These are phyloP conservation scores for Pseudobourletiella spinata DNA, from an alignment of 1,140 invertebrate genomes.

Conservation along the genomic window DNA sequence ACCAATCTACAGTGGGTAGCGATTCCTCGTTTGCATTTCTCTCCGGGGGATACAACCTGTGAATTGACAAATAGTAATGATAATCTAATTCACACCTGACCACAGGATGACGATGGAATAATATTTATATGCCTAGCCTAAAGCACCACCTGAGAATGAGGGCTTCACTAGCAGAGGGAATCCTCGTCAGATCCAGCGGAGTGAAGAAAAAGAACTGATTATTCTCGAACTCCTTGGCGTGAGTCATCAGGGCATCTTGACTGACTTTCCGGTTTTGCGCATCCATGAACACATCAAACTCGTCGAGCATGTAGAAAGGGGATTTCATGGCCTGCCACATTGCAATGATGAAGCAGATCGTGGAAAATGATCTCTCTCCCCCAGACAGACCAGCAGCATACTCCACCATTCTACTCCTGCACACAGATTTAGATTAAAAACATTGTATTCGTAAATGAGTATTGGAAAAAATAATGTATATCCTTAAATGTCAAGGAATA, in stretches of 20 bases:
- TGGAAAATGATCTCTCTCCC: slow-evolving; percentile 90
- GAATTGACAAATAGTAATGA: neutral
- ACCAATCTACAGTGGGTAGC: too few relatives aligned
- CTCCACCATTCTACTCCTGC: slow-evolving; percentile 21
- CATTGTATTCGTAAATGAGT: too few relatives aligned
- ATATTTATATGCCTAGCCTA: neutral
- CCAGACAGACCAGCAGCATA: slow-evolving; percentile 58
- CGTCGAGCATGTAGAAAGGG: slow-evolving; percentile 92
- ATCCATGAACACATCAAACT: slow-evolving; percentile 97
- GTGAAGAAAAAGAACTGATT: slow-evolving; percentile 33
- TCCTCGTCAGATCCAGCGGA: slow-evolving; percentile 26
- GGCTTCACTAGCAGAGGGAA: slow-evolving; percentile 10
- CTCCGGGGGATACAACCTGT: slow-evolving; percentile 4
- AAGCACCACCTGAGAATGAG: slow-evolving; percentile 18
- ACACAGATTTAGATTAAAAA: too few relatives aligned
- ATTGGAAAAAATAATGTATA: too few relatives aligned
- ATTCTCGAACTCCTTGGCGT: slow-evolving; percentile 14
- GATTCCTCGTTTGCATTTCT: too few relatives aligned
- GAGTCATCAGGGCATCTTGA: slow-evolving; percentile 25
- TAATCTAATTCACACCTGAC: neutral
- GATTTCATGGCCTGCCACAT: slow-evolving; percentile 83
- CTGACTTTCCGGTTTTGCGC: slow-evolving; percentile 28
- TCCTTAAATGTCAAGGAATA: too few relatives aligned
- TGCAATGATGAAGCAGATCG: slow-evolving; percentile 84
- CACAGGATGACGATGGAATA: neutral